These are phyloP conservation scores for Psittacus erithacus DNA, from an alignment of 2,113 vertebrate genomes.

Conservation along the genomic window DNA sequence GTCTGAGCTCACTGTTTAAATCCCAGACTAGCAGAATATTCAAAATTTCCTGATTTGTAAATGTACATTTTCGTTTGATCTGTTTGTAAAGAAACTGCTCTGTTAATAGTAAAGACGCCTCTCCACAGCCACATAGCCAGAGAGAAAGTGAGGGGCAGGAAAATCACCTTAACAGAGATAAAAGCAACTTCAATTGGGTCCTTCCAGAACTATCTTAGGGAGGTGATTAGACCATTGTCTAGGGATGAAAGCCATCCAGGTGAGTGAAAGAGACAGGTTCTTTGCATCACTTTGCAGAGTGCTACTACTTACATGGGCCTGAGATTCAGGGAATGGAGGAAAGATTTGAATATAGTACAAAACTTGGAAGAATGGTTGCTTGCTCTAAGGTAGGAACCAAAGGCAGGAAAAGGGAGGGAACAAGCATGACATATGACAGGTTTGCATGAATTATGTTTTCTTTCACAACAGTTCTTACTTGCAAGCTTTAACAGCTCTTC, in stretches of 20 bases:
- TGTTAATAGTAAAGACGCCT: not conserved
- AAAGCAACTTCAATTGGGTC: not conserved
- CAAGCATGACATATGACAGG: not conserved
- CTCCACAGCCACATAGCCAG: not conserved
- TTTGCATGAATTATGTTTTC: constrained; percentile 5
- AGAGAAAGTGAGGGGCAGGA: not conserved
- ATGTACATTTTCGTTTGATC: not conserved
- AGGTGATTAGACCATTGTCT: not conserved
- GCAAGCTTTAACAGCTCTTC: not conserved
- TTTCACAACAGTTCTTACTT: not conserved
- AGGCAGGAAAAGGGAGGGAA: not conserved
- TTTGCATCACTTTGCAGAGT: not conserved
- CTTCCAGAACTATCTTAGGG: not conserved
- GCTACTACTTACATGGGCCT: not conserved
- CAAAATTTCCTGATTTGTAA: not conserved
- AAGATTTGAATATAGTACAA: not conserved
- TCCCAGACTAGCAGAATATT: not conserved
- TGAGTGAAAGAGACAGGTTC: not conserved
- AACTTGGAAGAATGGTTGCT: not conserved
- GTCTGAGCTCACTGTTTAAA: not conserved
- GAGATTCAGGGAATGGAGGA: not conserved
- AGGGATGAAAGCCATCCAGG: not conserved
- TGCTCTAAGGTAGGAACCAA: not conserved
- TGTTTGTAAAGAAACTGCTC: not conserved
- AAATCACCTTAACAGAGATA: not conserved